phyloP scores from a whole-genome alignment of 2,797 vertebrate species.

The Acrossocheilus fasciatus region DNA sequence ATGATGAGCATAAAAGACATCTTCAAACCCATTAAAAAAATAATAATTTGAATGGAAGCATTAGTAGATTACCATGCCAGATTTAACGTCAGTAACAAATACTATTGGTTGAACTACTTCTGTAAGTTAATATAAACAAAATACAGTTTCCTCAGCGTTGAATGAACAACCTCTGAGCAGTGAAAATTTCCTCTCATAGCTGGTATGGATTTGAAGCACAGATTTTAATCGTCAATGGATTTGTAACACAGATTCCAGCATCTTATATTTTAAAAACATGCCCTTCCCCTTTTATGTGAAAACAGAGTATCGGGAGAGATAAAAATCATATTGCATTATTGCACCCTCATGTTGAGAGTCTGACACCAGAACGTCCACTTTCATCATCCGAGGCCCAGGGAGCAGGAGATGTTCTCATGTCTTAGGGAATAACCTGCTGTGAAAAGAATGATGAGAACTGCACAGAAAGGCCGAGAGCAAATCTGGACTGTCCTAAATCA shows the following conservation, averaged over 20 bases:
- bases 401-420: conserved; percentile 20
- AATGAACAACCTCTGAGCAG: background rate
- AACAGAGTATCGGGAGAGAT: background rate
- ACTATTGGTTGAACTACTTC: background rate
- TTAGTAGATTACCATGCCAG: background rate
- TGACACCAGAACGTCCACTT: conserved; percentile 21
- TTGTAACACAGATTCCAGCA: background rate
- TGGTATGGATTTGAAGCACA: background rate
- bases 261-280: background rate
- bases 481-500: conserved; percentile 17
- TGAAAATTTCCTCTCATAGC: background rate
- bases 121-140: conserved; percentile 3
- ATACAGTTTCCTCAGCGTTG: background rate
- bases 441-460: background rate
- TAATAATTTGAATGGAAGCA: no score
- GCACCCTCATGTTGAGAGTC: conserved; percentile 15
- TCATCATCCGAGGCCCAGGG: background rate
- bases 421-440: background rate
- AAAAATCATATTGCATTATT: conserved; percentile 22
- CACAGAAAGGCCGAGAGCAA: background rate
- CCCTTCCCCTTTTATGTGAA: background rate
- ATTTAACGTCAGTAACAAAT: background rate
- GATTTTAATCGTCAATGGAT: background rate
- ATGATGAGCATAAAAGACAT: background rate
- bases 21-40: background rate